Conservation (phyloP, 2,888 invertebrate species). For the Noctua janthina region DNA sequence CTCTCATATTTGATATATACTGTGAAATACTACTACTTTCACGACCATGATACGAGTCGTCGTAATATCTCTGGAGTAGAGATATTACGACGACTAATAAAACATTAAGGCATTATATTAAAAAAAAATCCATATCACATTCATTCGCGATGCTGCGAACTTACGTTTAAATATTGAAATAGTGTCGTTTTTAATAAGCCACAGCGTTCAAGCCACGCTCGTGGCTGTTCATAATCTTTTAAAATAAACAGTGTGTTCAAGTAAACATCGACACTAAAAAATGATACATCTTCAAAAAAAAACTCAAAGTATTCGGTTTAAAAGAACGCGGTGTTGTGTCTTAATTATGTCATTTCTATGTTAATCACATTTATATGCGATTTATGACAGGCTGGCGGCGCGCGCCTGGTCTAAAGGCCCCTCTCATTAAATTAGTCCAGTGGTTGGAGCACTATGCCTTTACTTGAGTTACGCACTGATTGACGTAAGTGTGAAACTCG, state of each 20-base stretch:
- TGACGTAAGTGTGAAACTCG: conserved; percentile 87
- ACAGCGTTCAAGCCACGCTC: neutral
- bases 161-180: conserved; percentile 42
- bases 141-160: conserved; percentile 30
- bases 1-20: neutral
- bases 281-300: conserved; percentile 41
- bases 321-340: conserved; percentile 67
- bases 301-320: conserved; percentile 55
- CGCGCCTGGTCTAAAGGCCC: conserved; percentile 78
- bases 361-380: conserved; percentile 74
- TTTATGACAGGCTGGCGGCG: conserved; percentile 65
- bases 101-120: conserved; percentile 9
- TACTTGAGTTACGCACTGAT: conserved; percentile 84
- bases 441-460: conserved; percentile 87
- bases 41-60: neutral
- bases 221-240: conserved; percentile 8
- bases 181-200: conserved; percentile 16
- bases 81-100: conserved; percentile 21
- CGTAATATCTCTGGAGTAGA: conserved; percentile 3
- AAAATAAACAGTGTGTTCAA: conserved; percentile 39
- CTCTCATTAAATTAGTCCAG: conserved; percentile 89
- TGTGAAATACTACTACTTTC: conserved; percentile 14
- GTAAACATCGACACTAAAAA: conserved; percentile 27
- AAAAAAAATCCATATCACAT: conserved; percentile 36
- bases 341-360: conserved; percentile 75